Percentiles rank a stretch among this genome's conserved stretches.
Conservation (phyloP, 2,888 invertebrate genomes). For the Melieria crassipennis region DNA sequence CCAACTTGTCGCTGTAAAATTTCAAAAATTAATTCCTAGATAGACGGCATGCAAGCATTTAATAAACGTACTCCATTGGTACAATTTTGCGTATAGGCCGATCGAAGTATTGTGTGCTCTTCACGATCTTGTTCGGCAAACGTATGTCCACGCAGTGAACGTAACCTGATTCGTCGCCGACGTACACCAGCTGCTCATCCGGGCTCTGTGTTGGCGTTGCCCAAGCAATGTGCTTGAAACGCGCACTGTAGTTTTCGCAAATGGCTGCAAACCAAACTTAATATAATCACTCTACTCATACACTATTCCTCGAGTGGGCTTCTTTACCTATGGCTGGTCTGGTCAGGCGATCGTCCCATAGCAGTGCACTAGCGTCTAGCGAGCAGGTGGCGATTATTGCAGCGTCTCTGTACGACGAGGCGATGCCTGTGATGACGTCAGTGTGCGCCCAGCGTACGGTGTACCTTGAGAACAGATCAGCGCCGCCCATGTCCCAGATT, state of each 20-base stretch:
- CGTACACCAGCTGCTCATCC: slow-evolving; percentile 40
- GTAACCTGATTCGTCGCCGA: slow-evolving; percentile 50
- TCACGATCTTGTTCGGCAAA: slow-evolving; percentile 45
- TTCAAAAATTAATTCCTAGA: too few relatives aligned
- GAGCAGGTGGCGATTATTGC: slow-evolving; percentile 52
- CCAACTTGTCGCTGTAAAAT: slow-evolving; percentile 42
- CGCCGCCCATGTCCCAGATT: slow-evolving; percentile 62
- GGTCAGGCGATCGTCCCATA: slow-evolving; percentile 54
- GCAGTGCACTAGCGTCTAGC: slow-evolving; percentile 51
- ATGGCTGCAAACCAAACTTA: slow-evolving; percentile 38
- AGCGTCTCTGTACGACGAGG: slow-evolving; percentile 43
- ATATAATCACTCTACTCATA: slow-evolving; percentile 2
- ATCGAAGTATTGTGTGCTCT: slow-evolving; percentile 41
- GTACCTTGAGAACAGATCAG: slow-evolving; percentile 51
- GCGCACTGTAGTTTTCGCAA: slow-evolving; percentile 44
- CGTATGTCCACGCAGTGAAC: slow-evolving; percentile 45
- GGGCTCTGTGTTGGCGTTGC: slow-evolving; percentile 16
- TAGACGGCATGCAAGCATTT: background rate
- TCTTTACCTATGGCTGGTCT: slow-evolving; percentile 53
- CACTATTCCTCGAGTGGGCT: background rate
- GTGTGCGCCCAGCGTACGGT: slow-evolving; percentile 51
- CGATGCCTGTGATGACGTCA: slow-evolving; percentile 51
- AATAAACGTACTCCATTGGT: slow-evolving; percentile 42
- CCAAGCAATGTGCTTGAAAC: slow-evolving; percentile 48
- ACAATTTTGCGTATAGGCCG: slow-evolving; percentile 48